Conservation (phyloP, 2,797 vertebrate genomes). For the Anas bahamensis region DNA sequence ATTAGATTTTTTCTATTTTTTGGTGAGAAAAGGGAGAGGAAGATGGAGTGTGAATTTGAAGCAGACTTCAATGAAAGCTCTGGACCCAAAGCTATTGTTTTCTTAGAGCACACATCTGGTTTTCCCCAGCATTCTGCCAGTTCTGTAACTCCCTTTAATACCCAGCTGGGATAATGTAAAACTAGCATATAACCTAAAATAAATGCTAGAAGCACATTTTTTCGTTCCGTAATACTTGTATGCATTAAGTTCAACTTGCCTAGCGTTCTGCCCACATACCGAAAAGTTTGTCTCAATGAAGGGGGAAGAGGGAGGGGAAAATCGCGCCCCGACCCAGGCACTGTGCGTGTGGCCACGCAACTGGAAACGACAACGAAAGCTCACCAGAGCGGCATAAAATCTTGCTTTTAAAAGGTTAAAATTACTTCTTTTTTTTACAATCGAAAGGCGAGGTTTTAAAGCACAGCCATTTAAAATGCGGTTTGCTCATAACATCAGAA, state of each 20-base stretch:
- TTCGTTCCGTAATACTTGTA: slow-evolving; percentile 4
- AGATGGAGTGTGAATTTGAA: slow-evolving; percentile 46
- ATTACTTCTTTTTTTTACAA: neutral
- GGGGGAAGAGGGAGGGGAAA: neutral
- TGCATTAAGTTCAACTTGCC: neutral
- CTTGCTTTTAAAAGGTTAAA: neutral
- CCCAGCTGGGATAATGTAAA: slow-evolving; percentile 70
- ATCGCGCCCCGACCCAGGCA: neutral
- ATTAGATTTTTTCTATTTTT: neutral
- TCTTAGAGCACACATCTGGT: slow-evolving; percentile 73
- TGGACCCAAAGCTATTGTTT: slow-evolving; percentile 51
- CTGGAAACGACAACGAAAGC: neutral
- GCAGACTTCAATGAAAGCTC: slow-evolving; percentile 58
- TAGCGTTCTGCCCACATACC: neutral
- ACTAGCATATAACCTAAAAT: slow-evolving; percentile 47
- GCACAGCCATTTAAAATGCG: neutral
- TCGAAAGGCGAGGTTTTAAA: neutral
- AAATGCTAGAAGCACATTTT: slow-evolving; percentile 49
- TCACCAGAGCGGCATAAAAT: neutral
- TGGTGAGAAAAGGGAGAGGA: slow-evolving; percentile 31
- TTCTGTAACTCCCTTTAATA: slow-evolving; percentile 71
- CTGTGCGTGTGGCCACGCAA: neutral
- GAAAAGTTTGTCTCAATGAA: neutral
- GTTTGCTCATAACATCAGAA: neutral
- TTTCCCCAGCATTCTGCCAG: slow-evolving; percentile 70